These are phyloP conservation scores for Enhydra lutris DNA, from an alignment of 2,113 vertebrate genomes.

Conservation along the genomic window DNA sequence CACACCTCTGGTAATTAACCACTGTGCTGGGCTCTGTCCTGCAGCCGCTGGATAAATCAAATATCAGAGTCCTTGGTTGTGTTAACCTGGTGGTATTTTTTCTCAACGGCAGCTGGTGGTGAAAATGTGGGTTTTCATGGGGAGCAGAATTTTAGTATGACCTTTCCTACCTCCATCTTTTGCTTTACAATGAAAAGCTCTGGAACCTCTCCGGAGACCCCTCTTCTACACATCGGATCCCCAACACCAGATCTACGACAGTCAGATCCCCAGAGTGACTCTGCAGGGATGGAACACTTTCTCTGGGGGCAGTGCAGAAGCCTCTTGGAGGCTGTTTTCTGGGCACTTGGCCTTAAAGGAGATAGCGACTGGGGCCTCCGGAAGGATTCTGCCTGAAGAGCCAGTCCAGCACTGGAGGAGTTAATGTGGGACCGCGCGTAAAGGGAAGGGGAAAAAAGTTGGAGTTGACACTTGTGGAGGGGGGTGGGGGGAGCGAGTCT, in stretches of 20 bases:
- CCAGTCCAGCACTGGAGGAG: conserved; percentile 33
- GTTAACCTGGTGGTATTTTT: background rate
- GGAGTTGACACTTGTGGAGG: conserved; percentile 78
- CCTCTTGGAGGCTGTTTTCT: background rate
- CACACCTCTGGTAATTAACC: no score
- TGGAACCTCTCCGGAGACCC: background rate
- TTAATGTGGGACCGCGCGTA: conserved; percentile 42
- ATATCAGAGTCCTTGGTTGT: background rate
- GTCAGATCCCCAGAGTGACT: background rate
- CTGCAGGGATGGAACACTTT: background rate
- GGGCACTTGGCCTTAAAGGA: background rate
- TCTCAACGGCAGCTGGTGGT: background rate
- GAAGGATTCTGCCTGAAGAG: background rate
- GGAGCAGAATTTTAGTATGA: background rate
- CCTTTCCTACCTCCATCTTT: background rate
- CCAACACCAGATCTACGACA: background rate
- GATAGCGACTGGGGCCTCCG: background rate
- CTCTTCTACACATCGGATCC: background rate
- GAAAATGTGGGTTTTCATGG: background rate
- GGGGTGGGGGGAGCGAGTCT: conserved; percentile 78
- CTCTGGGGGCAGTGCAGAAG: background rate
- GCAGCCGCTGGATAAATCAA: background rate
- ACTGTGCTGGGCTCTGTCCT: background rate
- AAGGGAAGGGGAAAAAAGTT: conserved; percentile 59
- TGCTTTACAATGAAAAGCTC: conserved; percentile 5